A percentile compares a stretch with the other conserved stretches of the same genome.
phyloP scores from a whole-genome alignment of 2,888 invertebrate genomes.

The Brenthis daphne region DNA sequence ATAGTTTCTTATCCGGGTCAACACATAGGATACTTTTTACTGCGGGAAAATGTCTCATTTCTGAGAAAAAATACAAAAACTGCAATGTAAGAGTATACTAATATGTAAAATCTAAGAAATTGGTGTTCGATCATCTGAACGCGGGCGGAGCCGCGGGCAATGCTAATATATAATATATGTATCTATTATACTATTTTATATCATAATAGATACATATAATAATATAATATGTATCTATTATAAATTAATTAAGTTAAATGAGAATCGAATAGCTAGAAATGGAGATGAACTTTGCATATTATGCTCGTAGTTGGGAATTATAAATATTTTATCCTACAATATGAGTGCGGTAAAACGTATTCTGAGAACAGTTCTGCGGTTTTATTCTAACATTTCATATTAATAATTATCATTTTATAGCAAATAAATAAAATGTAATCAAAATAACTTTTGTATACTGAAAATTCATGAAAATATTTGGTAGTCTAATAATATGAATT shows the following conservation, averaged over 20 bases:
- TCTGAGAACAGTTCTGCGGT: constrained; percentile 17
- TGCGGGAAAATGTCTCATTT: too few species aligned
- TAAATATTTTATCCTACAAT: neutral
- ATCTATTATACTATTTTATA: neutral
- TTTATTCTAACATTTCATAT: constrained; percentile 9
- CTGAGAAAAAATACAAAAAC: too few species aligned
- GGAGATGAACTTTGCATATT: neutral
- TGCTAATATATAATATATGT: neutral
- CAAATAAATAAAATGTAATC: neutral
- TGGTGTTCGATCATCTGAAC: too few species aligned
- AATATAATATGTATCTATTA: neutral
- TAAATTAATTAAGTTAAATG: neutral
- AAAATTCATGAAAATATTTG: too few species aligned
- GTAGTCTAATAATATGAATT: too few species aligned
- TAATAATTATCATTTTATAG: neutral
- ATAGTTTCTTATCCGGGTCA: too few species aligned
- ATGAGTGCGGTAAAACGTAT: constrained; percentile 6
- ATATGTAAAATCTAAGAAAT: too few species aligned
- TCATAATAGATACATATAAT: neutral
- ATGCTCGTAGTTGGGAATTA: too few species aligned
- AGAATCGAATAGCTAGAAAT: neutral
- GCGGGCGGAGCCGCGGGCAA: too few species aligned
- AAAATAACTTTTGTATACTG: neutral
- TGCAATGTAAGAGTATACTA: too few species aligned
- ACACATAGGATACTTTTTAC: too few species aligned